Percentiles rank a stretch among this genome's conserved stretches.
These are phyloP conservation scores for Stenolophus ochropezus DNA, from an alignment of 2,888 invertebrate genomes.

Conservation along the genomic window DNA sequence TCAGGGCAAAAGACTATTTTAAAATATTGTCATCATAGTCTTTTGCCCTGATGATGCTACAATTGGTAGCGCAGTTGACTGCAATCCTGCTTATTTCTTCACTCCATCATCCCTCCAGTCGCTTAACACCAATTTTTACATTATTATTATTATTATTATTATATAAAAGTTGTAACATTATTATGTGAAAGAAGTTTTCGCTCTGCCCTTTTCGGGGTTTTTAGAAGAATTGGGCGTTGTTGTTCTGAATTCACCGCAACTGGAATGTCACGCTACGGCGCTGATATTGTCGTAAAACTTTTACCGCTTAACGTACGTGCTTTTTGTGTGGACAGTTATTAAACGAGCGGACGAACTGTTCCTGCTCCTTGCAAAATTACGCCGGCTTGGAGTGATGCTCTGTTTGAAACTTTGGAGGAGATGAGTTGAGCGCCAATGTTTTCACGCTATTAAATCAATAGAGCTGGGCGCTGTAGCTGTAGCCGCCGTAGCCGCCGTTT, in stretches of 20 bases:
- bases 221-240: constrained; percentile 12
- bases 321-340: constrained; percentile 53
- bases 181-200: constrained; percentile 38
- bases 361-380: constrained; percentile 42
- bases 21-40: no score
- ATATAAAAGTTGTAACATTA: constrained; percentile 51
- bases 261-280: constrained; percentile 37
- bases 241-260: constrained; percentile 48
- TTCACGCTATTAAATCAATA: constrained; percentile 37
- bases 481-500: background rate
- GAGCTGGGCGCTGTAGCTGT: background rate
- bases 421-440: constrained; percentile 29
- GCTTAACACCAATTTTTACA: no score
- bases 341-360: constrained; percentile 43
- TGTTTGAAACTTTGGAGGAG: constrained; percentile 33
- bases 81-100: no score
- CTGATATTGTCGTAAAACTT: constrained; percentile 56
- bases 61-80: no score
- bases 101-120: no score
- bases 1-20: no score
- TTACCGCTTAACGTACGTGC: constrained; percentile 58
- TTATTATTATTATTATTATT: no score
- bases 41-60: no score
- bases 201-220: background rate
- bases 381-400: constrained; percentile 23